These are phyloP conservation scores for Rhodinocichla rosea DNA, from an alignment of 2,113 vertebrate species.

Conservation along the genomic window DNA sequence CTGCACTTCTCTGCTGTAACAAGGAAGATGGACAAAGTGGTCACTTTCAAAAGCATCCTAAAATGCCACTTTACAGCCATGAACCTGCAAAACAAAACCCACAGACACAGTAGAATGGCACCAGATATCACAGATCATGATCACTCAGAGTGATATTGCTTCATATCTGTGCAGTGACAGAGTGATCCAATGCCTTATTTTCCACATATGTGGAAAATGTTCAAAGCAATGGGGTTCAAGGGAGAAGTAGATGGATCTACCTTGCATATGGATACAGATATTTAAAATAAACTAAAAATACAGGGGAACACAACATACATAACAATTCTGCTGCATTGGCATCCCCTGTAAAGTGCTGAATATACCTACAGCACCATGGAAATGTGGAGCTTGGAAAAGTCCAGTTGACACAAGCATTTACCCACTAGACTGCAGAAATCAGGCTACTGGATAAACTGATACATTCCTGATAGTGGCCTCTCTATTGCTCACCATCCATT, in stretches of 20 bases:
- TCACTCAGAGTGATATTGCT: neutral
- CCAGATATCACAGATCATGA: neutral
- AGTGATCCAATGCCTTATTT: neutral
- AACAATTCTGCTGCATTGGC: neutral
- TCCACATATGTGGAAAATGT: neutral
- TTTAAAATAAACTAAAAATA: neutral
- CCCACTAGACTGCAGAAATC: neutral
- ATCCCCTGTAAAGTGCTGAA: neutral
- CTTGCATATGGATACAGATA: neutral
- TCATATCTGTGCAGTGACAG: neutral
- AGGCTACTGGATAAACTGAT: neutral
- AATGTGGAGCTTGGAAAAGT: neutral
- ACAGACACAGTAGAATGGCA: neutral
- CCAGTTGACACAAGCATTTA: neutral
- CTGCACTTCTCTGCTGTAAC: neutral
- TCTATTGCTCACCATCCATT: neutral
- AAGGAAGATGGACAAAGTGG: neutral
- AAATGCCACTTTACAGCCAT: neutral
- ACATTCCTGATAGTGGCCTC: neutral
- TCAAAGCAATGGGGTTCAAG: neutral
- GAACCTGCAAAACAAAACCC: neutral
- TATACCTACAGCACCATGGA: neutral
- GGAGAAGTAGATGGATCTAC: neutral
- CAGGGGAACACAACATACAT: accelerated
- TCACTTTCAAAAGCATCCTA: neutral